Evolutionary conservation across 2,797 vertebrate species (phyloP), one percentile per base, ranked within the genome.

Genomic region (Clarias fuscus): DNA sequence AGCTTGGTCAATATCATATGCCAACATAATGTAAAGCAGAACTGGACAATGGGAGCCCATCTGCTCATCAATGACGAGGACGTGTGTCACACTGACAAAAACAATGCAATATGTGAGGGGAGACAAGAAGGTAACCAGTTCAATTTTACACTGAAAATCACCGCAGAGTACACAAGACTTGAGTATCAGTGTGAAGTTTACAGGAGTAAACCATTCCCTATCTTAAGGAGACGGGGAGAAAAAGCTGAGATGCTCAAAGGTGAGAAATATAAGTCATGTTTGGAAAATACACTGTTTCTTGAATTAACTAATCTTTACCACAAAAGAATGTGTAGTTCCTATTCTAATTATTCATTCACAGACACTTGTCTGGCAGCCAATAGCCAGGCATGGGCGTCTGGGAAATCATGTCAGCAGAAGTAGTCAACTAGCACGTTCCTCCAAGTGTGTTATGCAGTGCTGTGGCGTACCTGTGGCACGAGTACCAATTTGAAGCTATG

Each of bases 1-100:
- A 71, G 53, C 58, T 82, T 83, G 13, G 76, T 90, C 40, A 87
- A 1, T 22, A 68, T 91, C 43, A 84, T 59, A 33, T 91, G 91
- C 58, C n/a, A 65, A 37, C 11, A 82, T 78, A 0, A 33, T 18
- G 56, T 2, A 30, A 0, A 13, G 0, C 0, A 8, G 10, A 0
- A 0, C 2, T 15, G 13, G 67, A 15, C 0, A 0, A 1, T 81
- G 10, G 48, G 43, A 0, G 83, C 75, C 10, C 72, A 17, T 27
- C 61, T 91, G 37, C 3, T 20, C 0, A 48, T n/a, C 2, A 2
- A 24, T 6, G 6, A 14, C 0, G 0, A 7, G 1, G 0, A 0
- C 0, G 7, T 83, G 22, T 91, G 91, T 27, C 10, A 59, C 4
- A 18, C 8, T 8, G 1, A 22, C 0, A 0, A 10, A 1, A 2